These are phyloP conservation scores for Mormyrus lacerda DNA, from an alignment of 2,113 vertebrate species.

Conservation along the genomic window DNA sequence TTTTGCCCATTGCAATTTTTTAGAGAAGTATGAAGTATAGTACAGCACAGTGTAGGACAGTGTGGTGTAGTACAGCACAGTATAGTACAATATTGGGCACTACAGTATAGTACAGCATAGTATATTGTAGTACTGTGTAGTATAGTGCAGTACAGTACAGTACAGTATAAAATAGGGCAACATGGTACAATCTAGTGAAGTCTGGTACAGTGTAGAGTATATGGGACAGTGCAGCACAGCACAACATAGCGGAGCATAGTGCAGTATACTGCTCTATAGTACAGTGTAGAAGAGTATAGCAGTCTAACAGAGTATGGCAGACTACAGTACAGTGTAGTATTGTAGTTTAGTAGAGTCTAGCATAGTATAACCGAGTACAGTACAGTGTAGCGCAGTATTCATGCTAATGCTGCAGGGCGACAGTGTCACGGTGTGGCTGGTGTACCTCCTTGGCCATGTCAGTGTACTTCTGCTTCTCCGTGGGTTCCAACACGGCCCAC, in stretches of 20 bases:
- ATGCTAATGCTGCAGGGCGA: neutral
- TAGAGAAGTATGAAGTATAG: neutral
- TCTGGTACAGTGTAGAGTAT: neutral
- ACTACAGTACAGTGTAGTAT: neutral
- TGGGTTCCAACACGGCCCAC: slow-evolving; percentile 95
- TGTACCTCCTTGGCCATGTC: slow-evolving; percentile 98
- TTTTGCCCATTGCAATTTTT: neutral
- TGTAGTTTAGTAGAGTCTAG: neutral
- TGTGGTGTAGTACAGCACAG: neutral
- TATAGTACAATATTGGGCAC: neutral
- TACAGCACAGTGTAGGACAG: neutral
- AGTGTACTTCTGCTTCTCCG: slow-evolving; percentile 97
- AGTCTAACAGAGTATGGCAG: neutral
- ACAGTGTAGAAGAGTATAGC: neutral
- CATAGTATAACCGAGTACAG: neutral
- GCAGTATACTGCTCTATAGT: neutral
- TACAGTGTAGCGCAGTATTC: neutral
- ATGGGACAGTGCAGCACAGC: neutral
- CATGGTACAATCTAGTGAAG: neutral
- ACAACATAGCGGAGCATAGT: neutral
- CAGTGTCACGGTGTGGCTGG: neutral
- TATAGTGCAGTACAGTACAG: neutral
- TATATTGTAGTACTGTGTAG: neutral
- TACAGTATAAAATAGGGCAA: neutral
- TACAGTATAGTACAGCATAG: neutral